Conservation (phyloP, 2,888 invertebrate species). For the Diarsia rubi region DNA sequence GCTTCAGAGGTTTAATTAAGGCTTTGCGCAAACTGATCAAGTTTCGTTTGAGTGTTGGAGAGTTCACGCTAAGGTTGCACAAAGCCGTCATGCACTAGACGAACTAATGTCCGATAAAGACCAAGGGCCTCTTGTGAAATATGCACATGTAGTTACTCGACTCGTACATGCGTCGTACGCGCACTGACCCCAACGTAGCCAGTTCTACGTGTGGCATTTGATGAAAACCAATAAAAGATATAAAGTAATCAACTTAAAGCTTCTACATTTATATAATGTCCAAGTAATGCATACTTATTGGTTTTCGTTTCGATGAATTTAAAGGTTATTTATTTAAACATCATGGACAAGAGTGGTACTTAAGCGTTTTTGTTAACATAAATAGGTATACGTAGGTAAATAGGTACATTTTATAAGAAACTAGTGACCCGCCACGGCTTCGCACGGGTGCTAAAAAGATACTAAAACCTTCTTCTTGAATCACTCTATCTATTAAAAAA, state of each 20-base stretch:
- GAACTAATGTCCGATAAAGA: constrained; percentile 68
- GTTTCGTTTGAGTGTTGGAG: constrained; percentile 51
- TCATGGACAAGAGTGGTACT: too few relatives aligned
- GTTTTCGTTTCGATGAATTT: constrained; percentile 37
- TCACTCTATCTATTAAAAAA: too few relatives aligned
- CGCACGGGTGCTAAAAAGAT: too few relatives aligned
- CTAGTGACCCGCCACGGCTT: too few relatives aligned
- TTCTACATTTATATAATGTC: constrained; percentile 58
- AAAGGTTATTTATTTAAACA: constrained; percentile 29
- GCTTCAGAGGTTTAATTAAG: constrained; percentile 59
- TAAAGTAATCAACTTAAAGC: constrained; percentile 57
- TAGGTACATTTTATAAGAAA: too few relatives aligned
- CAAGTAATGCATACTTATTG: constrained; percentile 36
- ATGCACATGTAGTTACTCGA: constrained; percentile 34
- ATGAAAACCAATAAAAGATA: constrained; percentile 77
- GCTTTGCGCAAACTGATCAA: constrained; percentile 66
- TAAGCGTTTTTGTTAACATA: too few relatives aligned
- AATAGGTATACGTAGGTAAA: too few relatives aligned
- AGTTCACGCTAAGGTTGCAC: constrained; percentile 62
- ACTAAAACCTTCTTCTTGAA: too few relatives aligned
- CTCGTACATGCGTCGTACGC: constrained; percentile 57
- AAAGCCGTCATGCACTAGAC: constrained; percentile 67
- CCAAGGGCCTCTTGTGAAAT: constrained; percentile 77
- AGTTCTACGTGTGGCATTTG: constrained; percentile 84
- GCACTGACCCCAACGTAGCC: constrained; percentile 80